Base-by-base conservation (phyloP, 2,797 vertebrate genomes). In the Phoebastria nigripes region DNA sequence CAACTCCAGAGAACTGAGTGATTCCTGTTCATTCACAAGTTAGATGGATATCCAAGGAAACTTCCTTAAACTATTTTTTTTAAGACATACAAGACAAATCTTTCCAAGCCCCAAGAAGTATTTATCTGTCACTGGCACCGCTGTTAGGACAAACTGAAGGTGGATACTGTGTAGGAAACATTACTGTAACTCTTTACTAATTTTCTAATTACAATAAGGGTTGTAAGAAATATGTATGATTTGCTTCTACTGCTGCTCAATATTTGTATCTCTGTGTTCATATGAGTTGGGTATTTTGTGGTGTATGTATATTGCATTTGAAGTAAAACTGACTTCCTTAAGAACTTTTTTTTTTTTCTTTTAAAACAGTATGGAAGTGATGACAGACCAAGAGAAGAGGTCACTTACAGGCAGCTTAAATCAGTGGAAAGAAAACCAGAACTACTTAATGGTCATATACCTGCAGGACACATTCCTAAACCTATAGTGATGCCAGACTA, bases 401-500 rank as follows among this genome's bases (percentile, higher is more conserved):
- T 92, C 39, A 79, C 93, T 74, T 94, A 96, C 87, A 97, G 96
- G 90, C 97, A 97, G 39, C 22, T 92, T 42, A 97, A 96, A 77
- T 84, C 97, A 44, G 52, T 93, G n/a, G 96, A 98, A 76, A 76
- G 96, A 96, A 98, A 98, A 70, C 97, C 98, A 3, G 98, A 98
- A 82, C 67, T 99, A 9, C 74, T 99, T 33, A 99, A 99, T 95
- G 99, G 99, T 49, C 96, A 98, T 25, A 99, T 99, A 77, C 99
- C 99, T 6, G 98, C 99, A 1, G 99, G 99, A 44, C 98, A 99
- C 97, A 99, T 99, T 80, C 99, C 99, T 2, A 99, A 99, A 90
- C 99, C 99, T 5, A 98, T 99, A 25, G 98, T 99, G 82, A 98
- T 99, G 97, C 99, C 99, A 0, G 99, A 99, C 97, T 99, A 99